Percentiles rank a stretch among this genome's conserved stretches.
Evolutionary conservation across 2,797 vertebrate genomes (phyloP).

Genomic region (Sciurus carolinensis): DNA sequence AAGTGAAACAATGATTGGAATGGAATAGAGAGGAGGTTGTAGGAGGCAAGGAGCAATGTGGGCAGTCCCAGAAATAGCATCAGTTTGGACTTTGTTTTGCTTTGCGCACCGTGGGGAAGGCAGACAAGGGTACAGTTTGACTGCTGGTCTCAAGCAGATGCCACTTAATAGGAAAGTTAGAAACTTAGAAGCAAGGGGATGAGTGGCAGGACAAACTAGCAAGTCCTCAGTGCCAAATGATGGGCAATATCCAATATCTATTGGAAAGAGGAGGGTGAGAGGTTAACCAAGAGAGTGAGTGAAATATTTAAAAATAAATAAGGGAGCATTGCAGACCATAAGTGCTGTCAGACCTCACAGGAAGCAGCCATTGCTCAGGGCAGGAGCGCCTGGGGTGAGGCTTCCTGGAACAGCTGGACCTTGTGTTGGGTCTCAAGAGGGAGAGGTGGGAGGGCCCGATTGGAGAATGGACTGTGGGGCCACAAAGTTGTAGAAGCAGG

Average conservation of each 20-base stretch:
- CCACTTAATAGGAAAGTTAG: background rate
- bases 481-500: background rate
- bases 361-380: slow-evolving; percentile 24
- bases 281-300: background rate
- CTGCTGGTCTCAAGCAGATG: background rate
- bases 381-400: background rate
- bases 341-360: slow-evolving; percentile 41
- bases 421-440: background rate
- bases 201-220: background rate
- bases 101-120: background rate
- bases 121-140: background rate
- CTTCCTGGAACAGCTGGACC: background rate
- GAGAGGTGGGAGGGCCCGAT: background rate
- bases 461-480: background rate
- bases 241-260: background rate
- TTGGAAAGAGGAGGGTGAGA: background rate
- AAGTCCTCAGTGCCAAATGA: background rate
- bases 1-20: background rate
- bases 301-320: background rate
- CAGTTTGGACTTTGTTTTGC: background rate
- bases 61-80: background rate
- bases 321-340: background rate
- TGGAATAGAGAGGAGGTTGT: background rate
- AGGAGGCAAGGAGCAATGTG: background rate
- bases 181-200: background rate